Conservation (phyloP, 2,797 vertebrate species). For the Myotis myotis region DNA sequence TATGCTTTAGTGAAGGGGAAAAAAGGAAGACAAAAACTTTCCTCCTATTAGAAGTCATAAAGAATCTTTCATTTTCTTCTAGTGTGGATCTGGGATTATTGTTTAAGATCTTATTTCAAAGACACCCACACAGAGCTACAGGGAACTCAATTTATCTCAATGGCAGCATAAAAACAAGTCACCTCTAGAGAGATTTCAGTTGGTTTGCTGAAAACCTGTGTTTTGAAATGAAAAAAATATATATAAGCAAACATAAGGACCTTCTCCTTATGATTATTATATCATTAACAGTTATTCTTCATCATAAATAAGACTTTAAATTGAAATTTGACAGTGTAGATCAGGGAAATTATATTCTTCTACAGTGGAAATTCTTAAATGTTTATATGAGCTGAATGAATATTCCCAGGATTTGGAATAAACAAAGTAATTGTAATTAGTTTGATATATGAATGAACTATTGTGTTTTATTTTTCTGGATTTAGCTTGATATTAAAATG, state of each 20-base stretch:
- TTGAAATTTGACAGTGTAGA: background rate
- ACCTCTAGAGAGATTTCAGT: background rate
- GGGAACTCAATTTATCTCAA: background rate
- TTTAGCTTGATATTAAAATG: conserved; percentile 28
- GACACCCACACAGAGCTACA: background rate
- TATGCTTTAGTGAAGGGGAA: background rate
- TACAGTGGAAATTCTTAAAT: background rate
- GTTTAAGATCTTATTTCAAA: conserved; percentile 40
- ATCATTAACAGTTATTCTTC: background rate
- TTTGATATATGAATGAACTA: background rate
- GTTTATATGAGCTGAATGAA: background rate
- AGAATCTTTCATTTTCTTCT: background rate
- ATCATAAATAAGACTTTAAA: background rate
- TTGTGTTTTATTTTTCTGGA: background rate
- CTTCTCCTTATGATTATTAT: background rate
- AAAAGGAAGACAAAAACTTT: background rate
- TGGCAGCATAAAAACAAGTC: background rate
- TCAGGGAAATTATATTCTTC: background rate
- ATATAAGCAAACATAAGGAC: background rate
- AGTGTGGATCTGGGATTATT: background rate
- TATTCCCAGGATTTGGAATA: conserved; percentile 17
- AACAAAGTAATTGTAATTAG: background rate
- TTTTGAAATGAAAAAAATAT: background rate
- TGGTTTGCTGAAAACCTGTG: background rate
- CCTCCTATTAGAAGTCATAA: background rate